Evolutionary conservation across 30 jellyfish, hydroid and myxozoan genomes (phyloP).

Genomic region (Aurelia sp.): DNA sequence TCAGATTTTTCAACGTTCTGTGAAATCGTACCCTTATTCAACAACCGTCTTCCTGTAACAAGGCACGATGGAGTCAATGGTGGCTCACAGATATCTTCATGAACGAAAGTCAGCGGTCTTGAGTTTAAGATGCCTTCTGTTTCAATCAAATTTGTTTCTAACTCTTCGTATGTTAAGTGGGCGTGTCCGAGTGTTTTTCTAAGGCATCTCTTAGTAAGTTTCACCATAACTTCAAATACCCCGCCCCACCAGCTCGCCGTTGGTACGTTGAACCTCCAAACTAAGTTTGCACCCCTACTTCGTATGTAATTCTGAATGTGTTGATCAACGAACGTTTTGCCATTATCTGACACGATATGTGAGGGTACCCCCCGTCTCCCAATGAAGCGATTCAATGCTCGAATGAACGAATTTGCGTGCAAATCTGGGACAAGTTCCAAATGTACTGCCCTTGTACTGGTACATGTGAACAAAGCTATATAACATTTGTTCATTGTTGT

Average conservation of each 20-base stretch:
- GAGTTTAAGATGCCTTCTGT: conserved; percentile 3
- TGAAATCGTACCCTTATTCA: background rate
- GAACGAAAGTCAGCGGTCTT: background rate
- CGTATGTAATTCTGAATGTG: too few relatives aligned
- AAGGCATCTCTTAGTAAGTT: background rate
- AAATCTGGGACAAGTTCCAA: conserved; percentile 7
- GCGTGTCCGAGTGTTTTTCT: conserved; percentile 1
- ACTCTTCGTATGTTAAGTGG: background rate
- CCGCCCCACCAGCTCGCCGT: conserved; percentile 36
- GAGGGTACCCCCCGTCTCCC: conserved; percentile 3
- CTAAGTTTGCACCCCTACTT: background rate
- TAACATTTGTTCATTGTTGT: background rate
- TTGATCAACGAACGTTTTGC: too few relatives aligned
- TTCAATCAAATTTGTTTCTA: conserved; percentile 11
- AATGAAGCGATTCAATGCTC: background rate
- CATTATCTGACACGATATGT: background rate
- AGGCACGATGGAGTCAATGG: conserved; percentile 7
- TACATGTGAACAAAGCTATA: background rate
- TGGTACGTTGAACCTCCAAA: conserved; percentile 2
- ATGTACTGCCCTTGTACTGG: conserved; percentile 16
- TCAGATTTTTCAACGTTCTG: background rate
- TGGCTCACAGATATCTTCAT: background rate
- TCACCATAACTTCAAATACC: background rate
- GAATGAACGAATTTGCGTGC: background rate
- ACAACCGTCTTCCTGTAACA: conserved; percentile 2